A percentile compares a stretch with the other conserved stretches of the same genome.
Conservation (phyloP, 2,113 vertebrate species). For the Panthera tigris region DNA sequence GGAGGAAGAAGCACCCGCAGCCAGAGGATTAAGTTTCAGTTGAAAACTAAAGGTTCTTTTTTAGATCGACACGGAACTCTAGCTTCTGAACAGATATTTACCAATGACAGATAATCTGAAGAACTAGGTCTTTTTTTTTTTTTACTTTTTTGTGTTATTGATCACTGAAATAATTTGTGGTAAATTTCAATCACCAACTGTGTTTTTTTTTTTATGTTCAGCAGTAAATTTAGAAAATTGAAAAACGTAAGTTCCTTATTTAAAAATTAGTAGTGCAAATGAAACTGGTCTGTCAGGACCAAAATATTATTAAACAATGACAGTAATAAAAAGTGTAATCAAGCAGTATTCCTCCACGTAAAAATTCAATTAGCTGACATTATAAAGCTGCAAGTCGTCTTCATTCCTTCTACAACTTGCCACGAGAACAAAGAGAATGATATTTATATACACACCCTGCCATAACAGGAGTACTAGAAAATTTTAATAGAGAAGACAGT, state of each 20-base stretch:
- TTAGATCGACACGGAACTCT: not conserved
- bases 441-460: not conserved
- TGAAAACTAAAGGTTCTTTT: slow-evolving; percentile 48
- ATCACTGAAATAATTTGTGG: slow-evolving; percentile 63
- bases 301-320: slow-evolving; percentile 45
- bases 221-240: slow-evolving; percentile 57
- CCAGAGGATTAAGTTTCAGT: slow-evolving; percentile 20
- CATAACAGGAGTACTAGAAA: not conserved
- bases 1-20: not conserved
- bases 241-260: slow-evolving; percentile 39
- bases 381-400: not conserved
- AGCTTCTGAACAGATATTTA: slow-evolving; percentile 47
- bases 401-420: not conserved
- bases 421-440: not conserved
- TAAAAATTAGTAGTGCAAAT: slow-evolving; percentile 68
- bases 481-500: not conserved
- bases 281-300: slow-evolving; percentile 37
- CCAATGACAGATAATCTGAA: slow-evolving; percentile 54
- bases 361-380: not conserved
- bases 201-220: slow-evolving; percentile 40
- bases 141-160: slow-evolving; percentile 16
- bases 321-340: slow-evolving; percentile 42
- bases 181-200: slow-evolving; percentile 64
- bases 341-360: not conserved
- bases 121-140: not conserved